Base-by-base conservation (phyloP, 2,797 vertebrate genomes). In the Gymnoscopelus microlampas region DNA sequence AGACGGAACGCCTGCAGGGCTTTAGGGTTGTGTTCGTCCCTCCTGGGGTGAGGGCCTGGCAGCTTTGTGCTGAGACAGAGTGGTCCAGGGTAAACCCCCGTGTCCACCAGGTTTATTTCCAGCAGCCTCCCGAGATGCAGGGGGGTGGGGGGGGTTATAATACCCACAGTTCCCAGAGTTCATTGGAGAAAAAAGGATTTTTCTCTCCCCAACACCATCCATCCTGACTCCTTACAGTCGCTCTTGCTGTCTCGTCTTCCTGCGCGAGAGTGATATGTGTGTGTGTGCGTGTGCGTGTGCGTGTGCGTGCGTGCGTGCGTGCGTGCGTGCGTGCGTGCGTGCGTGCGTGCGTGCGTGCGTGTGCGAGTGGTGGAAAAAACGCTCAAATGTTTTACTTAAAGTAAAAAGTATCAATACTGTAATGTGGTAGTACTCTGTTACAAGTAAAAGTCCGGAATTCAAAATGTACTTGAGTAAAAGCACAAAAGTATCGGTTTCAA, bases 101-200 rank as follows among this genome's bases (percentile, higher is more conserved):
- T 67, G 63, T 77, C 57, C 63, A 74, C 48, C 39, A 29, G 51
- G 47, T 84, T 83, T 81, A 87, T 85, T 88, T 86, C 78, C 73
- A 74, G 79, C 62, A 60, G 66, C 72, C 74, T 72, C 80, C 19
- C 69, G 80, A 81, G 82, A 57, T 56, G 55, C 9, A 66, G 47
- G 64, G 60, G 49, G 59, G 50, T 48, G 61, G 48, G 67, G 53
- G 73, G 14, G 32, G 65, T 74, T 82, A 19, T 19, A 73, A 11
- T 13, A 15, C 70, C 68, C 56, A 55, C 51, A 67, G 55, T 66
- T 79, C 53, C n/a, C 67, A 51, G 61, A 55, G 29, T 64, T 72
- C 26, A 23, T 66, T 48, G 26, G 60, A 65, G 48, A 57, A 68
- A 70, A 68, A 23, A 53, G 5, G 4, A 13, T 39, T n/a, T 60